Evolutionary conservation across 2,113 vertebrate genomes (phyloP), one percentile per base, ranked within the genome.

Genomic region (Drymodes brunneopygia): DNA sequence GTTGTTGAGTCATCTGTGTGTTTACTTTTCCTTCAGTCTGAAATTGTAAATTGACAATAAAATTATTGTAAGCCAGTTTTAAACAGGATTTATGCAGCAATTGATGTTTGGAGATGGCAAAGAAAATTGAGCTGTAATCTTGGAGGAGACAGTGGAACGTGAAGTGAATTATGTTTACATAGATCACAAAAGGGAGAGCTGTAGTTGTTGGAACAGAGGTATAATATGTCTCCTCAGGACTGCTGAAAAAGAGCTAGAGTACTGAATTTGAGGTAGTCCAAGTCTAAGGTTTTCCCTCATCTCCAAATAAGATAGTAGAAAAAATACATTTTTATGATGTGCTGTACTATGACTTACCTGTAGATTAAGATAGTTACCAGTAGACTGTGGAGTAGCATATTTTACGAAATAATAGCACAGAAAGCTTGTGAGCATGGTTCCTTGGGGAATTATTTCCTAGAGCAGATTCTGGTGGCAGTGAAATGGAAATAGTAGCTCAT

Each of bases 61-160:
- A 86, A 90, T 82, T 94, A 67, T 80, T 79, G 38, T 75, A 86
- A 88, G 14, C 12, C 48, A 66, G 82, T 90, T 92, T 78, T 81
- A 67, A 90, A 71, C 17, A 45, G 28, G 17, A 90, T 58, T 85
- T 90, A 82, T 58, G 29, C 5, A 5, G 57, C 79, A 86, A 10
- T 42, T 94, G 86, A 27, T 84, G 71, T 64, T 81, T 95, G 69
- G 44, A 92, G 75, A 62, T 91, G 57, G 38, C 48, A 82, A 42
- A 67, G 70, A 90, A 92, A 95, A 86, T 85, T 79, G 79, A 88
- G 33, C 38, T 88, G 79, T 79, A 86, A 96, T 95, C 79, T 92
- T 92, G 36, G 28, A 90, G 45, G 31, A 66, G 69, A 56, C 18
- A 58, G 31, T 25, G 47, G 29, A 86, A 95, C 0, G 23, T 90